Evolutionary conservation across 2,797 vertebrate species (phyloP), one percentile per base, ranked within the genome.

Genomic region (Acestrorhynchus altus): DNA sequence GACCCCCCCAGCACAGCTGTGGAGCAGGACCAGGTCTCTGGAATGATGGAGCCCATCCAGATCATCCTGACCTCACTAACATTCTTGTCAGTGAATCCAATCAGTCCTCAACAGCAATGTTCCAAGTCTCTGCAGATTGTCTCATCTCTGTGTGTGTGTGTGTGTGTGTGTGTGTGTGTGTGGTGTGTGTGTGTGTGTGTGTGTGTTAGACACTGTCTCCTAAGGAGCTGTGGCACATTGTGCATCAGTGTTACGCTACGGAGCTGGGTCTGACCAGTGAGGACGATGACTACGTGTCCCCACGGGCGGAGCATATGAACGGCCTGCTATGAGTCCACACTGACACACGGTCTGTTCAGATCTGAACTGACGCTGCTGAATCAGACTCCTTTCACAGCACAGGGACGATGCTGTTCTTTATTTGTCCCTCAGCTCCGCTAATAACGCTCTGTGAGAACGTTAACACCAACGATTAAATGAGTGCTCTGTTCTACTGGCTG

Each of bases 241-340:
- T 97, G 0, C 96, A 97, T 87, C 96, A 97, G 89, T 96, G 96
- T 85, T 97, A 97, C 0, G 96, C 96, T 83, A 95, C 95, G 0
- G 96, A 97, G 82, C 92, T 97, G 35, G 96, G 96, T 26, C 94
- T 97, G 80, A 97, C 96, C 40, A 97, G 96, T 12, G 96, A 97
- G 87, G 96, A 97, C 0, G 96, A 96, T 22, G 96, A 97, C 92
- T 97, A 97, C 0, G 96, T 96, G 63, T 94, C 94, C 61, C 95
- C 95, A 67, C 91, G 92, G 0, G 86, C 90, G 4, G 94, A 94
- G 46, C 94, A 96, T 83, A 92, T 97, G 87, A 96, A 97, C 13
- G 95, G 95, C 74, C 88, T 96, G 70, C 94, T 96, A 96, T 97
- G 87, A 96, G 96, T 88, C 0, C 1, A 64, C 57, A 22, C 52